Evolutionary conservation across 1,140 invertebrate species (phyloP).

Genomic region (Lamellibrachia luymesi): DNA sequence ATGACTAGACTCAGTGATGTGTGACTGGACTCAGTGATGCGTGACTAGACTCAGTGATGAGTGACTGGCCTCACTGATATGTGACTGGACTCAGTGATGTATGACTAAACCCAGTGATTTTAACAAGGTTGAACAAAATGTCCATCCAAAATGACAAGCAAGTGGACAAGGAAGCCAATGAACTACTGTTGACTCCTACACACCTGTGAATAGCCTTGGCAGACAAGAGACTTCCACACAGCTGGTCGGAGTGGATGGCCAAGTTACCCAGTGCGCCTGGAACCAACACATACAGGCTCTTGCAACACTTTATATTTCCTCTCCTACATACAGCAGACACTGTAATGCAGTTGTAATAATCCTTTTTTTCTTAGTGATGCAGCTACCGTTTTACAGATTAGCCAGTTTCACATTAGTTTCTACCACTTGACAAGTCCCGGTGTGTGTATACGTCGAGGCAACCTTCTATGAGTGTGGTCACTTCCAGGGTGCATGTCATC

Average conservation of each 20-base stretch:
- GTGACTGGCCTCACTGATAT: no score
- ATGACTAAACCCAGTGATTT: no score
- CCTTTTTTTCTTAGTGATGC: background rate
- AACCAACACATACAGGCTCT: background rate
- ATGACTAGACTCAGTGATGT: no score
- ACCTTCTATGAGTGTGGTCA: no score
- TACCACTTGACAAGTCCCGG: background rate
- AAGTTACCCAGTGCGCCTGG: constrained; percentile 49
- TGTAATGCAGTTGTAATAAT: background rate
- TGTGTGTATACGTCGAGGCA: background rate
- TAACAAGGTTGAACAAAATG: background rate
- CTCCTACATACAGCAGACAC: background rate
- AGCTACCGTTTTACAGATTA: background rate
- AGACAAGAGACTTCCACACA: constrained; percentile 40
- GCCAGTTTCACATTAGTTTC: background rate
- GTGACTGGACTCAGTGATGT: no score
- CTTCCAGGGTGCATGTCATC: no score
- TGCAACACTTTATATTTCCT: background rate
- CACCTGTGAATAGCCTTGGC: constrained; percentile 42
- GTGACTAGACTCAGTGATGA: no score
- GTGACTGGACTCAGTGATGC: no score
- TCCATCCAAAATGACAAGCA: background rate
- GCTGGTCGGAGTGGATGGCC: constrained; percentile 40
- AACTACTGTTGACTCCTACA: background rate
- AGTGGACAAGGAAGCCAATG: background rate